Conservation (phyloP, 2,113 vertebrate species). For the Furnarius figulus region DNA sequence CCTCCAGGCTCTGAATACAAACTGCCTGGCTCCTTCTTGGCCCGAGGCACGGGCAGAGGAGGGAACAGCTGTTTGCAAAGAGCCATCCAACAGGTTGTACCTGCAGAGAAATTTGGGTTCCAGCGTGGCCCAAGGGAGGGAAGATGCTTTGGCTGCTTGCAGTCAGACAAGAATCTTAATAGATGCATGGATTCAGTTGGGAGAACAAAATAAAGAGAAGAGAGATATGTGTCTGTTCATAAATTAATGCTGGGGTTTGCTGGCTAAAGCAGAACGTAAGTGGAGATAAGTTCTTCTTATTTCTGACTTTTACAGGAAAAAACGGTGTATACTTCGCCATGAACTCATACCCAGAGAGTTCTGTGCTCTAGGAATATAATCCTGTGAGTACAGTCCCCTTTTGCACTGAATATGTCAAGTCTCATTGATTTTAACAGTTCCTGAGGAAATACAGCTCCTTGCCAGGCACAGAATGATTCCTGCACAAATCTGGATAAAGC, state of each 20-base stretch:
- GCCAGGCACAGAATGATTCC: neutral
- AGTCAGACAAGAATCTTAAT: neutral
- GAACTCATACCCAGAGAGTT: neutral
- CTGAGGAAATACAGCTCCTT: neutral
- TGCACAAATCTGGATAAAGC: neutral
- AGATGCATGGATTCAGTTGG: neutral
- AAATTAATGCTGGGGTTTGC: neutral
- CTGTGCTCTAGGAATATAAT: neutral
- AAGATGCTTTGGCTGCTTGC: neutral
- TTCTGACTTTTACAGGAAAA: neutral
- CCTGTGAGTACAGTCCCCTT: neutral
- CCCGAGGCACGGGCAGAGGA: neutral
- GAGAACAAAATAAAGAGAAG: neutral
- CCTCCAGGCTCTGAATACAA: neutral
- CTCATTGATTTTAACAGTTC: neutral
- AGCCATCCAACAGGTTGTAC: fast-evolving
- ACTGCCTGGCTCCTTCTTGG: neutral
- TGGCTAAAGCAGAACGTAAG: neutral
- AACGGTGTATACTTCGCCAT: neutral
- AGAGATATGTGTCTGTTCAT: neutral
- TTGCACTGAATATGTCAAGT: neutral
- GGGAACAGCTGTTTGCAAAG: neutral
- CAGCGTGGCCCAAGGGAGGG: neutral
- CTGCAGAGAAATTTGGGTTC: neutral
- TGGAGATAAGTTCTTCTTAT: neutral